A percentile compares a stretch with the other conserved stretches of the same genome.
phyloP scores from a whole-genome alignment of 2,888 invertebrate species.

The Poecilus cupreus region DNA sequence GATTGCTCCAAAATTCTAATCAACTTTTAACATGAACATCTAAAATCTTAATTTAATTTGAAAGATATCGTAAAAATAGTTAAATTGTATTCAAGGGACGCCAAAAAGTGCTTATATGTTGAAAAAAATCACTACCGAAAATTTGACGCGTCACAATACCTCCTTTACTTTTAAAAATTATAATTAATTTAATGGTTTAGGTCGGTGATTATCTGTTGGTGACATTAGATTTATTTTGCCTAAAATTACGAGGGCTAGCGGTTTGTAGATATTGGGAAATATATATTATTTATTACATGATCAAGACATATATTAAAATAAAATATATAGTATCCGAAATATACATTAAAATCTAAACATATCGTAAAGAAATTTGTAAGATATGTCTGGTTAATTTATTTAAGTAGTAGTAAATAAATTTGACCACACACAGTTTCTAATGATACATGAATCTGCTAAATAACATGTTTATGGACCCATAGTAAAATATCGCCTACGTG shows the following conservation, averaged over 20 bases:
- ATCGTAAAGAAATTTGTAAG: conserved; percentile 25
- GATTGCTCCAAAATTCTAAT: too few relatives aligned
- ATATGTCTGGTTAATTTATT: conserved; percentile 30
- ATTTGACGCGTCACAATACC: too few relatives aligned
- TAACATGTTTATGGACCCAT: conserved; percentile 11
- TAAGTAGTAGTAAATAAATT: conserved; percentile 22
- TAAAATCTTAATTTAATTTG: too few relatives aligned
- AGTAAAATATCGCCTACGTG: conserved; percentile 31
- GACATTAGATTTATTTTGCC: background rate
- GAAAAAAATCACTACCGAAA: too few relatives aligned
- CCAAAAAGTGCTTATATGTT: too few relatives aligned
- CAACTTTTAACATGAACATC: too few relatives aligned
- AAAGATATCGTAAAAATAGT: too few relatives aligned
- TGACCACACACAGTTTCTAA: conserved; percentile 38
- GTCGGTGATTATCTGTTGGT: too few relatives aligned
- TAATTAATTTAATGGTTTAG: too few relatives aligned
- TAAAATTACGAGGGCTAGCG: background rate
- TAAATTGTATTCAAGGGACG: too few relatives aligned
- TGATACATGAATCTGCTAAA: conserved; percentile 42
- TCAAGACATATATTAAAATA: conserved; percentile 29
- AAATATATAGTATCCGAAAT: conserved; percentile 20
- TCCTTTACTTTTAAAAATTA: too few relatives aligned
- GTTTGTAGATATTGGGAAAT: background rate
- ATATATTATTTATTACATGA: background rate
- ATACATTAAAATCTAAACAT: background rate